phyloP scores from a whole-genome alignment of 2,797 vertebrate species.

The Hippopotamyrus pictus region DNA sequence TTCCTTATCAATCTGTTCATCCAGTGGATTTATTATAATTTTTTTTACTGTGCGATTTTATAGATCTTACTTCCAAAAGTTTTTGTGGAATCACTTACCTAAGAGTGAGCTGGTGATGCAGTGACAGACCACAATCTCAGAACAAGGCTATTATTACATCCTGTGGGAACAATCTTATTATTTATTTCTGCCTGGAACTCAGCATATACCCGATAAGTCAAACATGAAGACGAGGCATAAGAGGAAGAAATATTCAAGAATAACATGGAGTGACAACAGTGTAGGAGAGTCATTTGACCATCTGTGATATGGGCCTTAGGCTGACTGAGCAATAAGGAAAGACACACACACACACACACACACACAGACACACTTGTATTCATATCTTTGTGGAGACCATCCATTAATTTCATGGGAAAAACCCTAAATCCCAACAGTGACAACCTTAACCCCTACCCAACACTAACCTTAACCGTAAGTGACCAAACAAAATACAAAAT shows the following conservation, averaged over 20 bases:
- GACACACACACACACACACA: no score
- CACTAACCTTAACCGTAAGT: no score
- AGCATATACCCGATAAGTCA: not conserved
- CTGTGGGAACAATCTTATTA: not conserved
- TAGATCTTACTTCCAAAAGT: not conserved
- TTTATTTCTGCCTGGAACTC: not conserved
- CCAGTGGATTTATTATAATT: not conserved
- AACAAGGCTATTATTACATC: not conserved
- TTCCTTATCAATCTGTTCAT: not conserved
- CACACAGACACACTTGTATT: not conserved
- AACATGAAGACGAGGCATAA: not conserved
- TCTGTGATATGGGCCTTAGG: not conserved
- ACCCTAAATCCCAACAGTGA: no score
- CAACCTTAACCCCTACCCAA: no score
- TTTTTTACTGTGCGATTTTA: not conserved
- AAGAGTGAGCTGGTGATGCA: not conserved
- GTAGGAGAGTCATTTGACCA: not conserved
- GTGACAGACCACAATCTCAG: not conserved
- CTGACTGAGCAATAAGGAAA: not conserved
- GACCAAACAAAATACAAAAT: no score
- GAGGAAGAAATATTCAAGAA: not conserved
- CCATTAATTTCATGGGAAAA: no score
- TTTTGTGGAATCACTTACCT: not conserved
- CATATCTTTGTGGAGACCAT: not conserved
- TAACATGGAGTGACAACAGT: not conserved